Evolutionary conservation across 2,113 vertebrate species (phyloP), one percentile per base, ranked within the genome.

Genomic region (Anseranas semipalmata): DNA sequence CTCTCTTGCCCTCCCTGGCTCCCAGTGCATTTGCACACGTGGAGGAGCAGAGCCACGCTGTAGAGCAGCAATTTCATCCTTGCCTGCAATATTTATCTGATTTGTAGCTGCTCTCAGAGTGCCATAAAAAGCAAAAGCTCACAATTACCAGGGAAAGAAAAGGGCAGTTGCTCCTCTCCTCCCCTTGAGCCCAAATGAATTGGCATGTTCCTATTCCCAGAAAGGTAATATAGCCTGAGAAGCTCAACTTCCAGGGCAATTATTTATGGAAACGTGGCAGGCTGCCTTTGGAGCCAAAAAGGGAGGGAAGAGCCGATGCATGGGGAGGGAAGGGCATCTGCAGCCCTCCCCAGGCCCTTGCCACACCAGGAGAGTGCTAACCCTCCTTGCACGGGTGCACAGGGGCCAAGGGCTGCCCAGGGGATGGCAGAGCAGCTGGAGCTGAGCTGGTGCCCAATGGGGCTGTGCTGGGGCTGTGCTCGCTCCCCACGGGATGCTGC

Each of bases 111-210:
- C 76, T 86, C 89, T 85, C 60, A n/a, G 68, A 92, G 95, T n/a
- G 46, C 86, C 76, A 78, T 91, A 91, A 95, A 95, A 95, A 95
- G 89, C 65, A 87, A 92, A 95, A 89, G 83, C 68, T 30, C 83
- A 92, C 89, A 90, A 96, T 95, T 87, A 92, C 80, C 1, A 3
- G 77, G 65, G 65, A 80, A 93, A 93, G 94, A 92, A 96, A 96
- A 95, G 90, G 91, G 94, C 93, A 95, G 92, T 91, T 96, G 95
- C 93, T 95, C 45, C 80, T 95, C 91, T 95, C 80, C 90, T 90
- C 83, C 86, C 86, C 67, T 73, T 35, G 76, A 93, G 93, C 83
- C 68, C 91, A 41, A 80, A 75, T 28, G 72, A 95, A 95, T 68
- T 77, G 68, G 75, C 93, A 89, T 0, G 6, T n/a, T 74, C 68